phyloP scores from a whole-genome alignment of 1,140 invertebrate species.

The Drosophila sechellia region DNA sequence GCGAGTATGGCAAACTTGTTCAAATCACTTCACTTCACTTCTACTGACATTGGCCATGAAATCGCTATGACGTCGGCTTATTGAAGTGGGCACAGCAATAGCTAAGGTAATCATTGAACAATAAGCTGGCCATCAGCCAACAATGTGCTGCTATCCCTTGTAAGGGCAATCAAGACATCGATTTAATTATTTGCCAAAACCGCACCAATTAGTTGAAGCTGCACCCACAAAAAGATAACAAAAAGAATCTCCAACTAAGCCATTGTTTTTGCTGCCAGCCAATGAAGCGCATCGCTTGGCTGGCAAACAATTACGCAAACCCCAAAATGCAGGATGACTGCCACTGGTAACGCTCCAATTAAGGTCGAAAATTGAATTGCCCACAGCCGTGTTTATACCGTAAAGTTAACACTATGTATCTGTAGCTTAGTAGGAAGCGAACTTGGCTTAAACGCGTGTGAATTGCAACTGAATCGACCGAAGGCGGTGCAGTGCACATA shows the following conservation, averaged over 20 bases:
- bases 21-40: conserved; percentile 61
- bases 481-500: conserved; percentile 20
- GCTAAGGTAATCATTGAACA: conserved; percentile 37
- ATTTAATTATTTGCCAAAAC: conserved; percentile 34
- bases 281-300: conserved; percentile 42
- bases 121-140: conserved; percentile 35
- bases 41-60: conserved; percentile 67
- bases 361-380: conserved; percentile 16
- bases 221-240: conserved; percentile 18
- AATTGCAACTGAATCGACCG: conserved; percentile 56
- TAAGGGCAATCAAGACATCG: conserved; percentile 28
- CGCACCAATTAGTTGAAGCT: conserved; percentile 33
- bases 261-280: conserved; percentile 21
- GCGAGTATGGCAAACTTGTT: conserved; percentile 49
- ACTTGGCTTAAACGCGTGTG: conserved; percentile 60
- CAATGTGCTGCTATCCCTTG: conserved; percentile 16
- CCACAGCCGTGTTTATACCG: conserved; percentile 30
- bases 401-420: conserved; percentile 25
- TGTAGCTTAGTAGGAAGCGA: conserved; percentile 35
- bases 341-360: conserved; percentile 50
- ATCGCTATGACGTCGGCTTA: conserved; percentile 43
- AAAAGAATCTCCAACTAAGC: background rate
- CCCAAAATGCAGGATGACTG: background rate
- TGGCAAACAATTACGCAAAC: conserved; percentile 33
- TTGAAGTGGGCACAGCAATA: conserved; percentile 32